These are phyloP conservation scores for Mizuhopecten yessoensis DNA, from an alignment of 1,140 invertebrate species.

Conservation along the genomic window DNA sequence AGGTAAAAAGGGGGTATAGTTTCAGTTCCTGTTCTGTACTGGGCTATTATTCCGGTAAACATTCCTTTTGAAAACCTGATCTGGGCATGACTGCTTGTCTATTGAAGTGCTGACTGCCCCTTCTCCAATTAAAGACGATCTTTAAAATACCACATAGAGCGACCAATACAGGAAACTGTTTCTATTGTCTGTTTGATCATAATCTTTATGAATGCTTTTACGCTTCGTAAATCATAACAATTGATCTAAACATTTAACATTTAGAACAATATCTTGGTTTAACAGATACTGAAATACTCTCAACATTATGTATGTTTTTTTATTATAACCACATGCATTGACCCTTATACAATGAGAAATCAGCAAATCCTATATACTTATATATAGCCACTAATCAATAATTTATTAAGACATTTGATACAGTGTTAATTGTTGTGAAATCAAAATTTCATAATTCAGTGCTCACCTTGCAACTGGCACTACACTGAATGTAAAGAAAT, in stretches of 20 bases:
- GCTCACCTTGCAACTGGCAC: too few species aligned
- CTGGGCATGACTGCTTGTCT: background rate
- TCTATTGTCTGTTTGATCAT: background rate
- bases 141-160: background rate
- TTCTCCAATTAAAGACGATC: slow-evolving; percentile 21
- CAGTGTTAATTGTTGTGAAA: too few species aligned
- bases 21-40: background rate
- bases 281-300: background rate
- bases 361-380: too few species aligned
- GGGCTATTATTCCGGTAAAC: slow-evolving; percentile 1
- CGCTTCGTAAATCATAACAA: background rate
- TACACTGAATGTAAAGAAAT: too few species aligned
- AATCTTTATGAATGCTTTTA: slow-evolving; percentile 29
- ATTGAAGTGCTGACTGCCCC: slow-evolving; percentile 23
- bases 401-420: background rate
- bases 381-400: background rate
- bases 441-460: too few species aligned
- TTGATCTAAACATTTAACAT: slow-evolving; percentile 19
- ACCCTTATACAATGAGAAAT: background rate
- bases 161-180: slow-evolving; percentile 14
- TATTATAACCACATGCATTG: background rate
- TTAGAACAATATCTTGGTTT: background rate
- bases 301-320: background rate
- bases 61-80: slow-evolving; percentile 39
- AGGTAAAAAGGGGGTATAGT: background rate